Percentiles rank a stretch among this genome's conserved stretches.
These are phyloP conservation scores for Yponomeuta evonymella DNA, from an alignment of 2,888 invertebrate genomes.

Conservation along the genomic window DNA sequence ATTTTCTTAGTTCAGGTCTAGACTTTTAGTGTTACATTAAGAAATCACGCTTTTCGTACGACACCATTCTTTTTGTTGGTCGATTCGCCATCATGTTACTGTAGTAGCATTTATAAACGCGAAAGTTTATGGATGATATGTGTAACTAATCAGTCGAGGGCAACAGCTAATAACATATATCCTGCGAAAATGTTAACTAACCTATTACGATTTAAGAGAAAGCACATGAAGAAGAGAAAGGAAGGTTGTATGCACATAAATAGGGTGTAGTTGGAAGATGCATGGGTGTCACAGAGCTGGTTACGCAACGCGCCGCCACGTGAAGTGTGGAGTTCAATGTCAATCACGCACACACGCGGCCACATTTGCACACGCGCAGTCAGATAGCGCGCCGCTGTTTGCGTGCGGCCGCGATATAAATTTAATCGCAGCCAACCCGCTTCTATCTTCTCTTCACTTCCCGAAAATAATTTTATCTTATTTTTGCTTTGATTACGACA, in stretches of 20 bases:
- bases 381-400: slow-evolving; percentile 34
- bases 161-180: no score
- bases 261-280: slow-evolving; percentile 3
- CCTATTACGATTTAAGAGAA: no score
- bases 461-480: slow-evolving; percentile 48
- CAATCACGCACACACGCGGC: slow-evolving; percentile 62
- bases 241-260: background rate
- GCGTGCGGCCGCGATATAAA: slow-evolving; percentile 46
- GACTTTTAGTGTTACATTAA: no score
- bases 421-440: slow-evolving; percentile 67
- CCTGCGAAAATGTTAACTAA: no score
- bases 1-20: no score
- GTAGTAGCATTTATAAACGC: no score
- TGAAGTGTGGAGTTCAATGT: slow-evolving; percentile 75
- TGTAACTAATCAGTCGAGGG: no score
- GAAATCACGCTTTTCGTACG: no score
- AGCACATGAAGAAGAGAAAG: no score
- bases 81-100: no score
- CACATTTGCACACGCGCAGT: slow-evolving; percentile 25
- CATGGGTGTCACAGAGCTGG: slow-evolving; percentile 19
- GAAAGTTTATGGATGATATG: no score
- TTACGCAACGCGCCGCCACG: slow-evolving; percentile 64
- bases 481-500: slow-evolving; percentile 10
- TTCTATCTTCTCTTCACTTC: slow-evolving; percentile 63
- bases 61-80: no score